Conservation (phyloP, 2,888 invertebrate genomes). For the Desoria tigrina region DNA sequence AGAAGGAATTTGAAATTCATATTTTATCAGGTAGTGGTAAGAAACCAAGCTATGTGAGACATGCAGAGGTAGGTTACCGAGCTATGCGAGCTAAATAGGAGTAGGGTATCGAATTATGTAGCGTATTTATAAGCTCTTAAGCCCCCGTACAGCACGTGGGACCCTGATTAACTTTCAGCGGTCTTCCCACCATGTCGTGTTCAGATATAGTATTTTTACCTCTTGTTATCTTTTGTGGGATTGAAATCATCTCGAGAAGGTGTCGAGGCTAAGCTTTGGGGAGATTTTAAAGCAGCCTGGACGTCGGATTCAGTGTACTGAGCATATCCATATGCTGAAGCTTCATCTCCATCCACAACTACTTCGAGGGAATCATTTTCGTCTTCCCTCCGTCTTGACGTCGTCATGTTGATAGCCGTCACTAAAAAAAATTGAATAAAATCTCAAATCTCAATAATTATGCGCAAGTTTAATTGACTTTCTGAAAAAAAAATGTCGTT, state of each 20-base stretch:
- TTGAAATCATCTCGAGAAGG: constrained; percentile 41
- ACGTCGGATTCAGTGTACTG: constrained; percentile 79
- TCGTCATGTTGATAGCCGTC: constrained; percentile 59
- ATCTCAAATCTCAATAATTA: no score
- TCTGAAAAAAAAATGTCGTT: background rate
- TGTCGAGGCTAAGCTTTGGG: constrained; percentile 62
- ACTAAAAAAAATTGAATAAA: constrained; percentile 21
- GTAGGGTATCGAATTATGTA: no score
- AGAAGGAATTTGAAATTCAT: no score
- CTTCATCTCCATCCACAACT: constrained; percentile 85
- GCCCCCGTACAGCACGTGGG: no score
- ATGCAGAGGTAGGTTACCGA: no score
- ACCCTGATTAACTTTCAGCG: no score
- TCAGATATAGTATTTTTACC: no score
- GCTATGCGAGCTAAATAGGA: no score
- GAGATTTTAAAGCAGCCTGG: constrained; percentile 63
- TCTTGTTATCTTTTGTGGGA: constrained; percentile 6
- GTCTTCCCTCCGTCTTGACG: constrained; percentile 56
- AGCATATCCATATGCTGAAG: constrained; percentile 77
- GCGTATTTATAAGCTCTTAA: no score
- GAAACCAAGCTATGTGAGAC: no score
- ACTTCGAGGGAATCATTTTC: constrained; percentile 73
- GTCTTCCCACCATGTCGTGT: background rate
- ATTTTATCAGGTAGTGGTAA: no score
- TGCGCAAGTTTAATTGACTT: background rate